A percentile compares a stretch with the other conserved stretches of the same genome.
phyloP scores from a whole-genome alignment of 2,797 vertebrate species.

The Monodelphis domestica region DNA sequence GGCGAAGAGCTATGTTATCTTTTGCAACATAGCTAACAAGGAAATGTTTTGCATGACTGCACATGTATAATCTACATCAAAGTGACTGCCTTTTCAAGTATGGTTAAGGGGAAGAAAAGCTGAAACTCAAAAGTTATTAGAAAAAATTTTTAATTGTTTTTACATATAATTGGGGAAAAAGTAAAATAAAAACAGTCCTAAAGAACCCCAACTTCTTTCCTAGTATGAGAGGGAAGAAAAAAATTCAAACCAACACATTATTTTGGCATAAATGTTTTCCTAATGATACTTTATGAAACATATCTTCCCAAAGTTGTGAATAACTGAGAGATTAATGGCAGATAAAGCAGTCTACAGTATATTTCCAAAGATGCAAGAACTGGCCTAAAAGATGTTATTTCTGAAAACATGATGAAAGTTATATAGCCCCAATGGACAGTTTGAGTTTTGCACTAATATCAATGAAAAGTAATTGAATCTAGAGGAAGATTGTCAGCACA shows the following conservation, averaged over 20 bases:
- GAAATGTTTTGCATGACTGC: no score
- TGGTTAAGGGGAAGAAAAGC: no score
- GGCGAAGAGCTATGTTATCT: no score
- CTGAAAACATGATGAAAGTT: background rate
- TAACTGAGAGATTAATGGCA: background rate
- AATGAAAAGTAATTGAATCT: background rate
- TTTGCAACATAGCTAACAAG: no score
- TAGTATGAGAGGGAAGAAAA: background rate
- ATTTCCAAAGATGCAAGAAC: background rate
- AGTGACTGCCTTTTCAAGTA: no score
- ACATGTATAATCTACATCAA: no score
- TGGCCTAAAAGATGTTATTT: background rate
- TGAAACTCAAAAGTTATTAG: no score
- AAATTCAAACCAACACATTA: background rate
- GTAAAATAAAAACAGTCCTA: no score
- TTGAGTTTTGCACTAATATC: background rate
- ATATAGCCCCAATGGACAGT: background rate
- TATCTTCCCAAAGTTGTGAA: background rate
- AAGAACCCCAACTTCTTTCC: no score
- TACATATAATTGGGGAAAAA: no score
- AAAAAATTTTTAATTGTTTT: no score
- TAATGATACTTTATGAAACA: background rate
- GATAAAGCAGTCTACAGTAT: background rate
- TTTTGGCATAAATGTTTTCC: background rate
- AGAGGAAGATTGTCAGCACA: background rate